A percentile compares a stretch with the other conserved stretches of the same genome.
Conservation (phyloP, 1,140 invertebrate genomes). For the Cheumatopsyche charites region DNA sequence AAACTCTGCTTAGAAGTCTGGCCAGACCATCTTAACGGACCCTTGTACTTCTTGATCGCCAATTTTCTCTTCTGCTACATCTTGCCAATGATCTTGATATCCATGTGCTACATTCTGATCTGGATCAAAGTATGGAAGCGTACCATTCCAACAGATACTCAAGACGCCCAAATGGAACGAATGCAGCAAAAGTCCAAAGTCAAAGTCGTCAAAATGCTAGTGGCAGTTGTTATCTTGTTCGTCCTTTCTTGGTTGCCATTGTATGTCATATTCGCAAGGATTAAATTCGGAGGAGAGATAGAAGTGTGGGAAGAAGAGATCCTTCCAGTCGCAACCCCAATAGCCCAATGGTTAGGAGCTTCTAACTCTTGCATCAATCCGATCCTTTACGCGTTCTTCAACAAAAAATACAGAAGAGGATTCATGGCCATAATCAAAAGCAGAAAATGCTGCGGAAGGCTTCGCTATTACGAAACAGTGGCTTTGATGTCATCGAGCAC, state of each 20-base stretch:
- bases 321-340: constrained; percentile 80
- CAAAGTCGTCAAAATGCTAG: constrained; percentile 96
- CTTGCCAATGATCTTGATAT: constrained; percentile 89
- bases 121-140: constrained; percentile 90
- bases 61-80: constrained; percentile 92
- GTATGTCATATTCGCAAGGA: constrained; percentile 86
- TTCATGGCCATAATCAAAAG: constrained; percentile 89
- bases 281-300: constrained; percentile 78
- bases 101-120: constrained; percentile 90
- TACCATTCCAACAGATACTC: constrained; percentile 86
- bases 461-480: constrained; percentile 83
- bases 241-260: constrained; percentile 94
- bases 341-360: constrained; percentile 95
- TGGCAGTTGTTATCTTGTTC: constrained; percentile 93
- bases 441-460: constrained; percentile 79
- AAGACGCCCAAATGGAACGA: constrained; percentile 88
- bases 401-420: constrained; percentile 93
- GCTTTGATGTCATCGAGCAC: constrained; percentile 82
- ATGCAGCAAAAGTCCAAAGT: constrained; percentile 92
- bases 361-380: constrained; percentile 98
- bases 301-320: constrained; percentile 78
- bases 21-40: constrained; percentile 79
- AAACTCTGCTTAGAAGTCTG: constrained; percentile 83
- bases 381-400: constrained; percentile 96
- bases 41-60: constrained; percentile 86